Conservation (phyloP, 2,113 vertebrate species). For the Eretmochelys imbricata region DNA sequence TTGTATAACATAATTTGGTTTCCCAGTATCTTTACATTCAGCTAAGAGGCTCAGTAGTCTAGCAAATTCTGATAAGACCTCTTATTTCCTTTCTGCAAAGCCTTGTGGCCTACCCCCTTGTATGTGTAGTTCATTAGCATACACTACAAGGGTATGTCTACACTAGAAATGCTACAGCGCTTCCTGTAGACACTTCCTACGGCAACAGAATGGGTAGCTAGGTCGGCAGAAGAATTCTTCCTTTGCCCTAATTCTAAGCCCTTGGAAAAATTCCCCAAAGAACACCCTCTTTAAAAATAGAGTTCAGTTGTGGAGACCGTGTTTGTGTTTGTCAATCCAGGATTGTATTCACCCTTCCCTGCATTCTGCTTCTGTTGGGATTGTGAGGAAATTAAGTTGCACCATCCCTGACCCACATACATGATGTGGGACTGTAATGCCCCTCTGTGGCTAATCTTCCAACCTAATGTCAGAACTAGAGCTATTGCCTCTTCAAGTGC, state of each 20-base stretch:
- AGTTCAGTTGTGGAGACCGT: background rate
- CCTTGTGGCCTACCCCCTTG: background rate
- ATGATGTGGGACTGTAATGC: background rate
- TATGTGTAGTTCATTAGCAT: background rate
- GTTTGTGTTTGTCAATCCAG: background rate
- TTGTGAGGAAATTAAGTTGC: background rate
- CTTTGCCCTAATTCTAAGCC: background rate
- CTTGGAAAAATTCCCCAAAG: background rate
- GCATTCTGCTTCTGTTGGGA: background rate
- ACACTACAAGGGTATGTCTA: background rate
- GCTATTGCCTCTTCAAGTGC: no score
- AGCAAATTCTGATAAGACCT: background rate
- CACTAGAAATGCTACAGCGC: background rate
- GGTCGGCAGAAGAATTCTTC: background rate
- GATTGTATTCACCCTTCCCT: background rate
- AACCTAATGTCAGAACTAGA: background rate
- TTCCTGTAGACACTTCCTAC: background rate
- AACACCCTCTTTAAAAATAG: background rate
- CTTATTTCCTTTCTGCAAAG: background rate
- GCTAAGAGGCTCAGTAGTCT: background rate
- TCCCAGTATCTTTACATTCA: conserved; percentile 6
- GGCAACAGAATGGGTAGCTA: background rate
- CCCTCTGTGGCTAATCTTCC: background rate
- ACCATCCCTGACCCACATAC: background rate
- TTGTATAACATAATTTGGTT: background rate